phyloP scores from a whole-genome alignment of 2,797 vertebrate species.

The Chloroceryle inda region DNA sequence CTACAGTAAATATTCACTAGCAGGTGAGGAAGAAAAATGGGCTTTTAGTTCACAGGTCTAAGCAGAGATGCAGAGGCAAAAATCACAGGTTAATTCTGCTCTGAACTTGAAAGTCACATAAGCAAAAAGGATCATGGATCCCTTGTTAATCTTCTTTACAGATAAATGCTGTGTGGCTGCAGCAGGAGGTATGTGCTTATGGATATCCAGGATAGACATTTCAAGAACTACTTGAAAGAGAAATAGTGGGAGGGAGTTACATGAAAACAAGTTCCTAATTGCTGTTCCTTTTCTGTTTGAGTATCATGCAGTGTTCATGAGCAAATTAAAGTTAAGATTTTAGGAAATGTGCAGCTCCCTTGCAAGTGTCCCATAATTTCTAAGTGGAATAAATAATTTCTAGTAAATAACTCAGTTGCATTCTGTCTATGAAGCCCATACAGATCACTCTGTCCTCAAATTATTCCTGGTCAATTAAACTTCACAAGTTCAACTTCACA shows the following conservation, averaged over 20 bases:
- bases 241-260: not conserved
- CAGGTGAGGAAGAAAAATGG: not conserved
- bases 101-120: slow-evolving; percentile 26
- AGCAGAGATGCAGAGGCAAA: not conserved
- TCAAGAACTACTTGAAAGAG: not conserved
- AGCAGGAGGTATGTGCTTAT: not conserved
- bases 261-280: slow-evolving; percentile 21
- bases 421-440: slow-evolving; percentile 21
- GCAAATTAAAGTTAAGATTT: slow-evolving; percentile 12
- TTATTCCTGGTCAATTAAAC: slow-evolving; percentile 67
- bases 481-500: slow-evolving; percentile 58
- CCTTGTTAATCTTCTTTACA: slow-evolving; percentile 26
- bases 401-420: not conserved
- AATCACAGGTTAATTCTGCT: slow-evolving; percentile 45
- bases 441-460: slow-evolving; percentile 41
- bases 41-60: not conserved
- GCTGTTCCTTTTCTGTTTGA: not conserved
- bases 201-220: not conserved
- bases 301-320: not conserved
- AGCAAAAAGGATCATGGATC: not conserved
- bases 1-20: not conserved
- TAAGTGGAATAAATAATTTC: slow-evolving; percentile 51
- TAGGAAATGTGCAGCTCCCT: not conserved
- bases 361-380: slow-evolving; percentile 15
- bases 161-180: accelerated